Conservation (phyloP, 2,113 vertebrate genomes). For the Taurulus bubalis region DNA sequence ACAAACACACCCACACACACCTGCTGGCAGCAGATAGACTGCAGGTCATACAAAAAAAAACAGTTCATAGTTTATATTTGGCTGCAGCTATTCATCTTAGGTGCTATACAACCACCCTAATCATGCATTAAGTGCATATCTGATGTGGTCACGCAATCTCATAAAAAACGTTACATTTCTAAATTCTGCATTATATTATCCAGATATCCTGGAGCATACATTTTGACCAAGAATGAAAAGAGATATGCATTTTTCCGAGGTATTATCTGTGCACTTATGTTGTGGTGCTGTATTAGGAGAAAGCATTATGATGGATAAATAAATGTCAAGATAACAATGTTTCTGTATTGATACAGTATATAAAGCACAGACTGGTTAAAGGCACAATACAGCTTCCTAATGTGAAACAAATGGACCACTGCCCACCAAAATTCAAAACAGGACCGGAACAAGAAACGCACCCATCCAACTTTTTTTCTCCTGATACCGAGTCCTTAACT, state of each 20-base stretch:
- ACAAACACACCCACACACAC: slow-evolving; percentile 27
- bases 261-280: not conserved
- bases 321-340: not conserved
- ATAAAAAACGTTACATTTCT: not conserved
- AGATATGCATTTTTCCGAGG: not conserved
- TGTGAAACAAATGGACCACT: not conserved
- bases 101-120: not conserved
- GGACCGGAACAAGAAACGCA: not conserved
- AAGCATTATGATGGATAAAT: not conserved
- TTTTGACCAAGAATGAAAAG: not conserved
- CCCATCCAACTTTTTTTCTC: not conserved
- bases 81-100: not conserved
- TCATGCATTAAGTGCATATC: not conserved
- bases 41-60: not conserved
- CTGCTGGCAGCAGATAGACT: not conserved
- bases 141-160: not conserved
- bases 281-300: not conserved
- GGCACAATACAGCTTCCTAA: not conserved
- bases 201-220: not conserved
- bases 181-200: not conserved
- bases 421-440: not conserved
- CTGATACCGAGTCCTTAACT: not conserved
- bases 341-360: not conserved
- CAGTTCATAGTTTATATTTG: not conserved
- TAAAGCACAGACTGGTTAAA: not conserved